Evolutionary conservation across 2,113 vertebrate species (phyloP).

Genomic region (Acanthisitta chloris): DNA sequence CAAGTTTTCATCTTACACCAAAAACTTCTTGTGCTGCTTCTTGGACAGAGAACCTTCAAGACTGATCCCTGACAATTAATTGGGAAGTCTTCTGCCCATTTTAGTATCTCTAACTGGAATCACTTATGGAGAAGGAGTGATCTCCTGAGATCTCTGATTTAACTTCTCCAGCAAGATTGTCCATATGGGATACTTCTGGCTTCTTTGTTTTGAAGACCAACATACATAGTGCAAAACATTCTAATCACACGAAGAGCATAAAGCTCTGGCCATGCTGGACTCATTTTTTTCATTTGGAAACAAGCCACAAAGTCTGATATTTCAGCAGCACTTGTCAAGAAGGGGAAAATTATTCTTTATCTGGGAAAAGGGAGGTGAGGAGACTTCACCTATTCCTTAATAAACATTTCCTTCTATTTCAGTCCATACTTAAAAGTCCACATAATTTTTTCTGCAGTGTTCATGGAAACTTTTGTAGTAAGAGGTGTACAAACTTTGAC

Average conservation of each 20-base stretch:
- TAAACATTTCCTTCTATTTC: not conserved
- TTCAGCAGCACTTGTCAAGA: rapidly evolving
- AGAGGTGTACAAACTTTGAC: not conserved
- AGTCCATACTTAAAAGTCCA: rapidly evolving
- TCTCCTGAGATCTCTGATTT: not conserved
- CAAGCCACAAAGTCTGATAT: not conserved
- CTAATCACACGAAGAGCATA: rapidly evolving
- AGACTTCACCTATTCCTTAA: not conserved
- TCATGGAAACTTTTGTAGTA: not conserved
- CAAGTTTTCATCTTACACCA: not conserved
- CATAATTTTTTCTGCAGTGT: not conserved
- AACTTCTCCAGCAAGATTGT: not conserved
- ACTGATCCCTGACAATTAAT: not conserved
- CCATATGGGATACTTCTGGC: not conserved
- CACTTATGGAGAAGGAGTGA: not conserved
- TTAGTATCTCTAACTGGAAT: not conserved
- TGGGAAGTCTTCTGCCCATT: not conserved
- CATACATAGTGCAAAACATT: rapidly evolving
- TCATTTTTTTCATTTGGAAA: not conserved
- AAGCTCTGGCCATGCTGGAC: not conserved
- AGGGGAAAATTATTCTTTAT: not conserved
- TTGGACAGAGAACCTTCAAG: not conserved
- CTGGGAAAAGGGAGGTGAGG: not conserved
- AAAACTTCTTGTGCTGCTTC: not conserved
- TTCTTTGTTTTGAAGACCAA: not conserved